phyloP scores from a whole-genome alignment of 2,888 invertebrate genomes.

The Ichneumon xanthorius region DNA sequence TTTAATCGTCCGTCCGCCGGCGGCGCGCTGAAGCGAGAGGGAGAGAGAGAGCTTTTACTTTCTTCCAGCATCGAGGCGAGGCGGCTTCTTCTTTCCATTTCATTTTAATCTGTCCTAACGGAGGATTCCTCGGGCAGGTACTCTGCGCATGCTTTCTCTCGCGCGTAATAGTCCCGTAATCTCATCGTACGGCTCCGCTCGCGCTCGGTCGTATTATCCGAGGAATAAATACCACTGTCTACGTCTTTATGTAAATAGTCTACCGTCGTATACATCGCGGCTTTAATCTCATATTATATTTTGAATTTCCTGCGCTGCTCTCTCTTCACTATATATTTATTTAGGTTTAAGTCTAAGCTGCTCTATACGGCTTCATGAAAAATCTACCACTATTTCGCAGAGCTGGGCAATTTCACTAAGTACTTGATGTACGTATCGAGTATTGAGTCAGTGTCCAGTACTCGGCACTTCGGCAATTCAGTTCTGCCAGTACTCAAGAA shows the following conservation, averaged over 20 bases:
- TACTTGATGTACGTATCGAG: too few relatives aligned
- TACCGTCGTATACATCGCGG: too few relatives aligned
- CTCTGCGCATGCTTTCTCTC: constrained; percentile 57
- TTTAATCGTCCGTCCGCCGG: constrained; percentile 2
- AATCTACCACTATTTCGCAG: too few relatives aligned
- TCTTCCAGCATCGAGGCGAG: constrained; percentile 34
- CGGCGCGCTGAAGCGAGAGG: constrained; percentile 17
- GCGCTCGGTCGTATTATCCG: constrained; percentile 15
- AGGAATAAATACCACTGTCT: neutral
- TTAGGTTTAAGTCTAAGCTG: too few relatives aligned
- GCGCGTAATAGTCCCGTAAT: constrained; percentile 65
- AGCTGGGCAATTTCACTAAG: too few relatives aligned
- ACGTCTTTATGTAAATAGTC: neutral
- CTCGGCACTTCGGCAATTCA: too few relatives aligned
- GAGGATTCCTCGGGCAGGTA: constrained; percentile 45
- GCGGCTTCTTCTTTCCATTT: constrained; percentile 60
- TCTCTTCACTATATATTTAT: too few relatives aligned
- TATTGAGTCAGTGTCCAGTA: too few relatives aligned
- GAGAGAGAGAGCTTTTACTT: constrained; percentile 59
- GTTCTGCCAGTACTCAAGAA: too few relatives aligned
- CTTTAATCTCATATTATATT: neutral
- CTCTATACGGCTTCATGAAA: too few relatives aligned
- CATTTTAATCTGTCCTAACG: constrained; percentile 66
- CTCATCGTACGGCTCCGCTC: constrained; percentile 35
- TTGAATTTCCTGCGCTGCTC: too few relatives aligned